Conservation (phyloP, 2,888 invertebrate genomes). For the Tetragonisca angustula region DNA sequence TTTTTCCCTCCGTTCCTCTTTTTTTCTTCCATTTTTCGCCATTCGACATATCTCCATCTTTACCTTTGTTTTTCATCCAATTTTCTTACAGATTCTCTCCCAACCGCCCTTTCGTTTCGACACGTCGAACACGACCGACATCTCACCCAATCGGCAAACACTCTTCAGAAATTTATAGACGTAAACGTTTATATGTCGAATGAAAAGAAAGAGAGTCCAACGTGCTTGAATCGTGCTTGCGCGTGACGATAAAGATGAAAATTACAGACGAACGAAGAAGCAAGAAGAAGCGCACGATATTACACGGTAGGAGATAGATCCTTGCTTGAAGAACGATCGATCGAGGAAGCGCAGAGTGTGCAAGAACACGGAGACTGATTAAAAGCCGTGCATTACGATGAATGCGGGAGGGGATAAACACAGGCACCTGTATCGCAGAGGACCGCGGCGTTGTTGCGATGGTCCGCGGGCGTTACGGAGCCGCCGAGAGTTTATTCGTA, state of each 20-base stretch:
- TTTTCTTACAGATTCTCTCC: slow-evolving; percentile 12
- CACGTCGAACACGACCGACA: not conserved
- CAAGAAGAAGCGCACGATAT: not conserved
- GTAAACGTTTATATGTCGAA: no score
- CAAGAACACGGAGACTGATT: slow-evolving; percentile 51
- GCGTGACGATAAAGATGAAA: not conserved
- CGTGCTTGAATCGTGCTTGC: not conserved
- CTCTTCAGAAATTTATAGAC: not conserved
- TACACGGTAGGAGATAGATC: no score
- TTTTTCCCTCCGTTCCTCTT: slow-evolving; percentile 44
- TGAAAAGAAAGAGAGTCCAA: not conserved
- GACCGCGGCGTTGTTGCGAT: slow-evolving; percentile 43
- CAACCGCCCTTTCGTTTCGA: not conserved
- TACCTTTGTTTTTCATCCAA: slow-evolving; percentile 44
- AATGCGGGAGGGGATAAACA: slow-evolving; percentile 53
- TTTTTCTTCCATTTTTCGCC: slow-evolving; percentile 1
- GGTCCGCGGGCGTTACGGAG: slow-evolving; percentile 50
- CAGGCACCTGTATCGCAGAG: slow-evolving; percentile 49
- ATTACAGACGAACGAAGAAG: not conserved
- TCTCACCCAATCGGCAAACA: not conserved
- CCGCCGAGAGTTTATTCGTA: slow-evolving; percentile 68
- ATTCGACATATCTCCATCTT: slow-evolving; percentile 39
- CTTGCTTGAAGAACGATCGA: not conserved
- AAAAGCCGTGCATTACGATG: slow-evolving; percentile 50
- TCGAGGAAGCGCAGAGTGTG: not conserved